phyloP scores from a whole-genome alignment of 2,113 vertebrate species.

The Oxyura jamaicensis region DNA sequence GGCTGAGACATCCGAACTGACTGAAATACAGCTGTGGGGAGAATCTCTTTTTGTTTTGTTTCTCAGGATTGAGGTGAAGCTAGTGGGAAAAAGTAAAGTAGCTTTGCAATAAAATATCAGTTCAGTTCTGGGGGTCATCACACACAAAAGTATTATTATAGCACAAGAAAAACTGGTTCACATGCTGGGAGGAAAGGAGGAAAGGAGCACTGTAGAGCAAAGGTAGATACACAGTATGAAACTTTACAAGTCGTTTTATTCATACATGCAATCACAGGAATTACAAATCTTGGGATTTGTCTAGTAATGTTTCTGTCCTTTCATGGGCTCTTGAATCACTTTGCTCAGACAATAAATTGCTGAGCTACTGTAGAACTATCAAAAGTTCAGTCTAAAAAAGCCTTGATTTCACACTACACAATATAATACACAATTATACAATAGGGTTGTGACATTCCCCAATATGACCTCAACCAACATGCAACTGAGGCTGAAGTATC shows the following conservation, averaged over 20 bases:
- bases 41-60: conserved; percentile 55
- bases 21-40: not conserved
- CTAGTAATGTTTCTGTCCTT: conserved; percentile 25
- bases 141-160: conserved; percentile 3
- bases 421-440: not conserved
- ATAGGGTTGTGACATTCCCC: fast-evolving
- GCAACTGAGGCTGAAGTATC: not conserved
- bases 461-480: not conserved
- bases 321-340: not conserved
- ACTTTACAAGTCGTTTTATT: conserved; percentile 27
- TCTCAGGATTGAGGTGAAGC: conserved; percentile 12
- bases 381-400: not conserved
- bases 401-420: not conserved
- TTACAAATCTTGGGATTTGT: conserved; percentile 40
- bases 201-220: conserved; percentile 26
- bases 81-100: not conserved
- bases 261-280: not conserved
- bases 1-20: conserved; percentile 49
- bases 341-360: not conserved
- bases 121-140: conserved; percentile 10
- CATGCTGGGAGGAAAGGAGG: not conserved
- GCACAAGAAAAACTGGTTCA: not conserved
- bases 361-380: conserved; percentile 19
- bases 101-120: conserved; percentile 51
- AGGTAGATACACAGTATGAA: not conserved